Percentiles rank a stretch among this genome's conserved stretches.
These are phyloP conservation scores for Muscicapa adusta DNA, from an alignment of 2,113 vertebrate species.

Conservation along the genomic window DNA sequence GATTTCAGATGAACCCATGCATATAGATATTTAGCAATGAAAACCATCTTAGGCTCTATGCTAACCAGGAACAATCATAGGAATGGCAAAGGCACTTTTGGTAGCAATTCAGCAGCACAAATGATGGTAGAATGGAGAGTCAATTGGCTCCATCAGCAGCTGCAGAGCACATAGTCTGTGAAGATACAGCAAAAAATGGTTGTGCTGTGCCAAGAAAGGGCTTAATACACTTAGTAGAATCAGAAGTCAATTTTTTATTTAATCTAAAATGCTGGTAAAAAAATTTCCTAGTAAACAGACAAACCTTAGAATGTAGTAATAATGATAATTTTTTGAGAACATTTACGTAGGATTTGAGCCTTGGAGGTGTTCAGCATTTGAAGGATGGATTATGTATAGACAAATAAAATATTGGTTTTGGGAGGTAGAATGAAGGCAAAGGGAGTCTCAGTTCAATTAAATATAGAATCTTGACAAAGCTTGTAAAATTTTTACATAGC, in stretches of 20 bases:
- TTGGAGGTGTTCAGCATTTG: not conserved
- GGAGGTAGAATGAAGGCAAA: not conserved
- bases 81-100: not conserved
- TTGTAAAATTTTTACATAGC: constrained; percentile 13
- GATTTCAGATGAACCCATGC: not conserved
- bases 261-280: not conserved
- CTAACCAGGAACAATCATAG: not conserved
- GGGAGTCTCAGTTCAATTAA: constrained; percentile 34
- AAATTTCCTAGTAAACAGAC: not conserved
- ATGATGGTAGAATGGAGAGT: not conserved
- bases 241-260: not conserved
- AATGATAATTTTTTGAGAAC: not conserved
- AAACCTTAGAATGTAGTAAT: not conserved
- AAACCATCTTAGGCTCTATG: not conserved
- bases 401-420: not conserved
- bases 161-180: not conserved
- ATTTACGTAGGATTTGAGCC: not conserved
- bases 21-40: not conserved
- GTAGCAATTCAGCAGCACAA: not conserved
- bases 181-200: not conserved
- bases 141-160: not conserved
- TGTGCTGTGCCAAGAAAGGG: not conserved
- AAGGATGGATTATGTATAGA: not conserved
- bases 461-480: constrained; percentile 20
- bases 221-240: not conserved